Percentiles rank a stretch among this genome's conserved stretches.
phyloP scores from a whole-genome alignment of 2,888 invertebrate genomes.

The Netelia virgata region DNA sequence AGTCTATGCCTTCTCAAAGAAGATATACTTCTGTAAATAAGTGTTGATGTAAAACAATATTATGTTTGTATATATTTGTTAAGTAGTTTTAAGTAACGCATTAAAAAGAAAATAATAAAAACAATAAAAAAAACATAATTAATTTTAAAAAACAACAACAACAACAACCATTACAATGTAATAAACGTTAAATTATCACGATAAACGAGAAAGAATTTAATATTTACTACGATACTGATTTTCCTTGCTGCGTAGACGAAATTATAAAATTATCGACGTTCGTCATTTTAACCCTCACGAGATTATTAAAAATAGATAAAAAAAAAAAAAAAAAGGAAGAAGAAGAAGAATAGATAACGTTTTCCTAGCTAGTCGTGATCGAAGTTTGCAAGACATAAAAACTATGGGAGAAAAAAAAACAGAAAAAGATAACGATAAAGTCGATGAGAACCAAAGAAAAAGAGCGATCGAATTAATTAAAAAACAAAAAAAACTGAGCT shows the following conservation, averaged over 20 bases:
- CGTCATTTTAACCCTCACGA: too few relatives aligned
- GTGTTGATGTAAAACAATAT: constrained; percentile 75
- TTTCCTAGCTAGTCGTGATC: too few relatives aligned
- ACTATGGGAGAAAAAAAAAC: constrained; percentile 3
- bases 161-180: constrained; percentile 64
- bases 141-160: not conserved
- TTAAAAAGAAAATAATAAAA: constrained; percentile 65
- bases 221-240: constrained; percentile 66
- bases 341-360: too few relatives aligned
- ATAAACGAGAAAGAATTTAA: constrained; percentile 64
- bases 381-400: too few relatives aligned
- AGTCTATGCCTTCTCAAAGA: constrained; percentile 72
- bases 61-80: constrained; percentile 77
- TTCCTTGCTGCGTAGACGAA: constrained; percentile 59
- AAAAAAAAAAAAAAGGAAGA: too few relatives aligned
- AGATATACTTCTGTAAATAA: constrained; percentile 72
- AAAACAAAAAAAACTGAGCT: constrained; percentile 38
- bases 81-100: constrained; percentile 75
- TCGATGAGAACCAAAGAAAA: not conserved
- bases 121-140: constrained; percentile 62
- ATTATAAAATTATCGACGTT: not conserved
- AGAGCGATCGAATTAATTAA: constrained; percentile 41
- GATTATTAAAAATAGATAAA: too few relatives aligned
- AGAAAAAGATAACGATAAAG: constrained; percentile 9
- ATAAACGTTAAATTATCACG: constrained; percentile 73